phyloP scores from a whole-genome alignment of 2,888 invertebrate genomes.

The Andrena chrysosceles region DNA sequence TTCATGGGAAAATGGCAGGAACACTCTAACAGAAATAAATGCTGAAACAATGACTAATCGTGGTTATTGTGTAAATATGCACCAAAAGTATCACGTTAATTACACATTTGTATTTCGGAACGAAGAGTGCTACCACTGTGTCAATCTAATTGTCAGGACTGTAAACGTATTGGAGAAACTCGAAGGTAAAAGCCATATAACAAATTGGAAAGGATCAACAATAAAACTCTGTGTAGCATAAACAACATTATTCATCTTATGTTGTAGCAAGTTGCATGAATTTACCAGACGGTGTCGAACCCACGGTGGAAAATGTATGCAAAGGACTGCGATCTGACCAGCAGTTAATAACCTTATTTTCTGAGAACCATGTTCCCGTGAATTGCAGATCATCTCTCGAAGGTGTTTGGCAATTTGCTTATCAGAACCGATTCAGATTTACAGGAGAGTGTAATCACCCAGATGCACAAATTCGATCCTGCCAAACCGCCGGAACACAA shows the following conservation, averaged over 20 bases:
- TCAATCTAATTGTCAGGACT: slow-evolving; percentile 93
- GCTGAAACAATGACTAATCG: slow-evolving; percentile 91
- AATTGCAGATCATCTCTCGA: slow-evolving; percentile 97
- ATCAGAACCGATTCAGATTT: slow-evolving; percentile 95
- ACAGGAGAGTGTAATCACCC: slow-evolving; percentile 96
- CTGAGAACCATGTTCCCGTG: slow-evolving; percentile 95
- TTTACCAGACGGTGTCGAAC: slow-evolving; percentile 88
- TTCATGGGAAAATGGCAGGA: slow-evolving; percentile 94
- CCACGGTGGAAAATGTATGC: slow-evolving; percentile 92
- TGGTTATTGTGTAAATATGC: slow-evolving; percentile 90
- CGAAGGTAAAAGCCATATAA: slow-evolving; percentile 88
- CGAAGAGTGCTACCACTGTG: slow-evolving; percentile 92
- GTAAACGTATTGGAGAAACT: slow-evolving; percentile 95
- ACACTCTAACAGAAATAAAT: slow-evolving; percentile 93
- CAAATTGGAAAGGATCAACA: neutral
- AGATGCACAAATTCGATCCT: slow-evolving; percentile 95
- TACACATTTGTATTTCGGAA: slow-evolving; percentile 93
- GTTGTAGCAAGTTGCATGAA: slow-evolving; percentile 90
- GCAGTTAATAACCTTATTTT: slow-evolving; percentile 93
- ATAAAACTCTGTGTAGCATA: neutral
- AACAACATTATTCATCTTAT: slow-evolving; percentile 41
- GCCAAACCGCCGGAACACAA: slow-evolving; percentile 98
- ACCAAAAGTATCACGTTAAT: slow-evolving; percentile 91
- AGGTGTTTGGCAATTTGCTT: slow-evolving; percentile 98
- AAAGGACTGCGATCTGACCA: slow-evolving; percentile 91